Conservation (phyloP, 2,113 vertebrate species). For the Synodontis membranacea region DNA sequence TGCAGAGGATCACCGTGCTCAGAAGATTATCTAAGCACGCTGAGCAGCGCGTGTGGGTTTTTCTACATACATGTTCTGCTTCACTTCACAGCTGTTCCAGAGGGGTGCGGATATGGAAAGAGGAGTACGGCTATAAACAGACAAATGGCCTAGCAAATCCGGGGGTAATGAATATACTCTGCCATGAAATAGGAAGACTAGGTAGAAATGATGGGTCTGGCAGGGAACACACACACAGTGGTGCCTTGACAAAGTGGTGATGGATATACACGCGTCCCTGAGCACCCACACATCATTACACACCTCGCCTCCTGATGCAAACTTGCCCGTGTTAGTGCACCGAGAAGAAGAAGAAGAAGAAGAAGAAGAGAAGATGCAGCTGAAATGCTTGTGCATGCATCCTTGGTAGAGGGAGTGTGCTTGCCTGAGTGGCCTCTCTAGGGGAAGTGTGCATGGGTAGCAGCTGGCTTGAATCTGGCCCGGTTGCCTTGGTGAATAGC, state of each 20-base stretch:
- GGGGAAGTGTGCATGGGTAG: slow-evolving; percentile 33
- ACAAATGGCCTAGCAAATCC: slow-evolving; percentile 38
- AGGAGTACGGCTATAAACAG: slow-evolving; percentile 30
- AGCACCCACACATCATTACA: slow-evolving; percentile 24
- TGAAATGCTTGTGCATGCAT: background rate
- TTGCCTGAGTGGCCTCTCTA: slow-evolving; percentile 28
- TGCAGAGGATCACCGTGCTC: slow-evolving; percentile 31
- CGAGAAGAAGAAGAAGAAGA: background rate
- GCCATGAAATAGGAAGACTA: slow-evolving; percentile 19
- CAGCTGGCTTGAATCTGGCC: slow-evolving; percentile 47
- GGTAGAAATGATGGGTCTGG: background rate
- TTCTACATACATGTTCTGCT: slow-evolving; percentile 24
- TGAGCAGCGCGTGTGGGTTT: slow-evolving; percentile 18
- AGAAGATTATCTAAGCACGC: slow-evolving; percentile 37
- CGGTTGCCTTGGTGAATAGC: slow-evolving; percentile 54
- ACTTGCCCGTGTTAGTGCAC: background rate
- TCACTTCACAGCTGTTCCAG: slow-evolving; percentile 34
- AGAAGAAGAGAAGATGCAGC: background rate
- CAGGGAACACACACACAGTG: slow-evolving; percentile 14
- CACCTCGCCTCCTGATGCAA: slow-evolving; percentile 2
- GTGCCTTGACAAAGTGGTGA: slow-evolving; percentile 17
- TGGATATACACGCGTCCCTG: slow-evolving; percentile 7
- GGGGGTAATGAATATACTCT: slow-evolving; percentile 25
- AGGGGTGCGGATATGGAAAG: slow-evolving; percentile 5
- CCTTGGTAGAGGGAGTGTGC: background rate